Base-by-base conservation (phyloP, 2,113 vertebrate species). In the Ceratotherium simum region DNA sequence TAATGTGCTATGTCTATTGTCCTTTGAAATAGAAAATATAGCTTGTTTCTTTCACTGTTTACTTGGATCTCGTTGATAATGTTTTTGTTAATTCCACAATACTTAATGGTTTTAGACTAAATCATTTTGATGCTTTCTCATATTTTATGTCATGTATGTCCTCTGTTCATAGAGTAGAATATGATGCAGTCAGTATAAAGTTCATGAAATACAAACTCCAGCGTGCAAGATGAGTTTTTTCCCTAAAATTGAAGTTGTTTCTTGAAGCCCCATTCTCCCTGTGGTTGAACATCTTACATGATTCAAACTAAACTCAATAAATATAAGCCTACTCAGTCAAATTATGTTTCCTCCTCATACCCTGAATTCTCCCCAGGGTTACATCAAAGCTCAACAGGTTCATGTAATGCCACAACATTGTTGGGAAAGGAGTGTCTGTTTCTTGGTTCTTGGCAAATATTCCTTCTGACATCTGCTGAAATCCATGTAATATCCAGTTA, bases 261-360 rank as follows among this genome's bases (percentile, higher is more conserved):
- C 62, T 81, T 95, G 27, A 80, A 54, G 4, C 18, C 20, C 58
- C 31, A 72, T 85, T 89, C 18, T 90, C 31, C 81, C 23, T 88
- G 51, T 42, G 65, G 36, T 56, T 56, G 14, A 95, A 62, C 25
- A 31, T 84, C 33, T 80, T 62, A 73, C 6, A 39, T 72, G 20
- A 85, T 70, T 81, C 23, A 76, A 62, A 65, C 29, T 54, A 60
- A 97, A 76, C 13, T 81, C 42, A 85, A 16, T 67, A 5, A 82
- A 51, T 85, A 62, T 54, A 92, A 85, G 8, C 78, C 87, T 96
- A 92, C 64, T 94, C 20, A 73, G 20, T 33, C 42, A 94, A 94
- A 65, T 58, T 82, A 4, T 67, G 27, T 93, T 90, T 78, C 54
- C 5, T 81, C 20, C 12, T 94, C 23, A 54, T n/a, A 79, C 5